phyloP scores from a whole-genome alignment of 2,797 vertebrate species.

The Numenius phaeopus region DNA sequence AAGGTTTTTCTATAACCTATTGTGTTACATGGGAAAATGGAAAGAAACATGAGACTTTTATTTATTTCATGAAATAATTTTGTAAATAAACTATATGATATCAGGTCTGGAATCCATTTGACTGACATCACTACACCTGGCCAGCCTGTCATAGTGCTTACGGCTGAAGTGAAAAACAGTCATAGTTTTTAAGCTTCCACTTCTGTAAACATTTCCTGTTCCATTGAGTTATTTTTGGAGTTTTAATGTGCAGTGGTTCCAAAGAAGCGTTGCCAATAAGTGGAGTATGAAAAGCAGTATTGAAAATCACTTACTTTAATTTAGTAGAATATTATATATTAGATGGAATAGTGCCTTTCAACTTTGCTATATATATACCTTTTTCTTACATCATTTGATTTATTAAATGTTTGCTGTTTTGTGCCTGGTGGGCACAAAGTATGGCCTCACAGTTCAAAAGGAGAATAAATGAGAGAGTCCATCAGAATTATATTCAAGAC shows the following conservation, averaged over 20 bases:
- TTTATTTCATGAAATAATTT: background rate
- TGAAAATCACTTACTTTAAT: slow-evolving; percentile 17
- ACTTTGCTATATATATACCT: background rate
- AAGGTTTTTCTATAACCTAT: background rate
- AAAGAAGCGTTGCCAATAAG: background rate
- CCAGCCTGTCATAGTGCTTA: background rate
- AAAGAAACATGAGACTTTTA: background rate
- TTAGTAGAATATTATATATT: background rate
- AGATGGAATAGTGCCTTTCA: background rate
- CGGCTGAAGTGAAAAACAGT: background rate
- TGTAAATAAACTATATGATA: background rate
- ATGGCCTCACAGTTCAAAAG: background rate
- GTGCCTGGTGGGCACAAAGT: background rate
- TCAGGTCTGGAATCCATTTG: background rate
- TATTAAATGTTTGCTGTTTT: background rate
- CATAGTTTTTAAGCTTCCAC: background rate
- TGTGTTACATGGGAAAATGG: background rate
- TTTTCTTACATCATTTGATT: background rate
- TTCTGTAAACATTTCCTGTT: slow-evolving; percentile 35
- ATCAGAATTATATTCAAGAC: background rate
- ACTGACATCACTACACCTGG: background rate
- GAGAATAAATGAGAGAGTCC: background rate
- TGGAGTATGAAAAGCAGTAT: background rate
- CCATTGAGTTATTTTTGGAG: background rate
- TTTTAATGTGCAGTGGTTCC: background rate